phyloP scores from a whole-genome alignment of 2,888 invertebrate genomes.

The Ectropis crepuscularia region DNA sequence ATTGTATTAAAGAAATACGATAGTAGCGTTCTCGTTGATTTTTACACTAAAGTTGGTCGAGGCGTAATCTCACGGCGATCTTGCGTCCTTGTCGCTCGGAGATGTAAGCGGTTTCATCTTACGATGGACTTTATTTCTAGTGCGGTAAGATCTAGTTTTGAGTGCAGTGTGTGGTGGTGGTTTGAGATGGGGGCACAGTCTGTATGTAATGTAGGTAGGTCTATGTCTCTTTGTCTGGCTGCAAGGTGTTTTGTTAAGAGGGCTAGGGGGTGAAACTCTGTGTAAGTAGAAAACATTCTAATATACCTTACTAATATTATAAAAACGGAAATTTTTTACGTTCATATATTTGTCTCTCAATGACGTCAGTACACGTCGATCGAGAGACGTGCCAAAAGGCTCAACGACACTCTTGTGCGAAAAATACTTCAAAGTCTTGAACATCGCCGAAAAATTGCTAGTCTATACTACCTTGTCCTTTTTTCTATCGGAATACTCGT shows the following conservation, averaged over 20 bases:
- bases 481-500: no score
- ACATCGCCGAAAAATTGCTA: no score
- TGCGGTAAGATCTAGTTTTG: slow-evolving; percentile 18
- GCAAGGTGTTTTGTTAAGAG: slow-evolving; percentile 14
- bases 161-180: slow-evolving; percentile 14
- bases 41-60: not conserved
- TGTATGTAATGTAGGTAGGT: slow-evolving; percentile 17
- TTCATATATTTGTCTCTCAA: no score
- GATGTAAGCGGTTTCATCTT: slow-evolving; percentile 27
- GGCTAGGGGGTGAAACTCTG: slow-evolving; percentile 22
- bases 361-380: no score
- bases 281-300: not conserved
- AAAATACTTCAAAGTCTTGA: no score
- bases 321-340: no score
- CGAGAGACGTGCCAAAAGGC: no score
- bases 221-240: slow-evolving; percentile 27
- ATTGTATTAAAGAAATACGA: not conserved
- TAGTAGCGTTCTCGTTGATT: not conserved
- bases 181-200: slow-evolving; percentile 27
- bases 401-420: no score
- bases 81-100: slow-evolving; percentile 36
- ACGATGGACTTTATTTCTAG: slow-evolving; percentile 20
- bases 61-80: slow-evolving; percentile 37
- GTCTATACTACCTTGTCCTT: no score
- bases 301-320: no score